A percentile compares a stretch with the other conserved stretches of the same genome.
Evolutionary conservation across 2,888 invertebrate genomes (phyloP).

Genomic region (Rhogogaster chlorosoma): DNA sequence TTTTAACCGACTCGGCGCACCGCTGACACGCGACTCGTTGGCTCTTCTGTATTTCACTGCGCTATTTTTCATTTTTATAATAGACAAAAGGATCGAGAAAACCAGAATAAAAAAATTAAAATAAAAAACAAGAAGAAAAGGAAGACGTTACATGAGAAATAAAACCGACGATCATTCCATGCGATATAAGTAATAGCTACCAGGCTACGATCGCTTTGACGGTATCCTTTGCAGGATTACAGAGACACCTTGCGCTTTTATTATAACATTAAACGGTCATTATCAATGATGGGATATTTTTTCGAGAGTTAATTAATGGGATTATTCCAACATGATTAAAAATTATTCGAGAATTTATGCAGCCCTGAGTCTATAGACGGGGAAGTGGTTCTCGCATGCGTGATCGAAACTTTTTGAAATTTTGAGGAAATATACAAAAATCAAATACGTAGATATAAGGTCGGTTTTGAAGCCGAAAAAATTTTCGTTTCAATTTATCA

Average conservation of each 20-base stretch:
- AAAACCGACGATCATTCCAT: not conserved
- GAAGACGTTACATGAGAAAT: not conserved
- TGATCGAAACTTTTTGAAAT: no score
- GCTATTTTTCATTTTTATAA: not conserved
- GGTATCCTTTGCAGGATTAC: not conserved
- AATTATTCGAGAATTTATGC: no score
- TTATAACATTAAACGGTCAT: not conserved
- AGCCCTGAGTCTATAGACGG: no score
- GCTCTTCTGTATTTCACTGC: no score
- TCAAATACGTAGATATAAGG: no score
- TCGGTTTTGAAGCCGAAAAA: no score
- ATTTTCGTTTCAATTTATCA: no score
- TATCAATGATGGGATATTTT: not conserved
- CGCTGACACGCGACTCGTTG: conserved; percentile 27
- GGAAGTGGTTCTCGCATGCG: no score
- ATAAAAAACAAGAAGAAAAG: not conserved
- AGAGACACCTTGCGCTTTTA: not conserved
- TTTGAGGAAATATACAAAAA: no score
- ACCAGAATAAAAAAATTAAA: not conserved
- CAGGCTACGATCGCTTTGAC: not conserved
- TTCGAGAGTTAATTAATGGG: not conserved
- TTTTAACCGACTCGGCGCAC: not conserved
- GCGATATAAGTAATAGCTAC: not conserved
- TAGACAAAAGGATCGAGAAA: not conserved
- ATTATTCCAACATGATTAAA: no score